Base-by-base conservation (phyloP, 2,797 vertebrate genomes). In the Lepus townsendii region DNA sequence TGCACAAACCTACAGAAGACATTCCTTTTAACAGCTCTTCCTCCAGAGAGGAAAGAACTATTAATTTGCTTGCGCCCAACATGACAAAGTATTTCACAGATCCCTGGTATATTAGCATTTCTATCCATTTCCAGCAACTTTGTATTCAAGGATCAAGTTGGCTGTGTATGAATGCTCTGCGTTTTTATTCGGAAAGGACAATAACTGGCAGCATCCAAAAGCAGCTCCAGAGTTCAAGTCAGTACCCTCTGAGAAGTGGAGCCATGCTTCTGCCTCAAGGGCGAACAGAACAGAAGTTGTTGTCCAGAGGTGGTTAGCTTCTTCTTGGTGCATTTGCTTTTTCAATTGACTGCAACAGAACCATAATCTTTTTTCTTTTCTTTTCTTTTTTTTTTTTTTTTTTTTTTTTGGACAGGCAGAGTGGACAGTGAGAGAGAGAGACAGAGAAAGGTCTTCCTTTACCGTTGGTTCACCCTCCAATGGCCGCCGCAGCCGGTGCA, bases 151-250 rank as follows among this genome's bases (percentile, higher is more conserved):
- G 80, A 96, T 79, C 83, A 79, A 90, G 83, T 0, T 87, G 93
- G 87, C 88, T 89, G 60, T 5, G 0, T 30, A 2, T 0, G 8
- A 88, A 42, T 11, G 73, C 78, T 89, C 91, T 83, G 92, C 93
- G 66, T 88, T 66, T 84, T 92, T 71, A 95, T 62, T 83, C 52
- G 42, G 77, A 95, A 96, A 96, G 76, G 79, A 80, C 92, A 76
- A 38, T 90, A 66, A 75, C 47, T 78, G 90, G 76, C 54, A 68
- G 65, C 24, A 35, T n/a, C 72, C 90, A 73, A 83, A 77, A 68
- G 79, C 68, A 91, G 93, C 83, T 72, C 76, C 9, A 35, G 57
- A 54, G 88, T 85, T 87, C 93, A 82, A 89, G 32, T 3, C 82
- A 84, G 79, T 35, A 27, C 79, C 73, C 42, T 57, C 42, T 63